Evolutionary conservation across 2,888 invertebrate species (phyloP).

Genomic region (Parascotia fuliginaria): DNA sequence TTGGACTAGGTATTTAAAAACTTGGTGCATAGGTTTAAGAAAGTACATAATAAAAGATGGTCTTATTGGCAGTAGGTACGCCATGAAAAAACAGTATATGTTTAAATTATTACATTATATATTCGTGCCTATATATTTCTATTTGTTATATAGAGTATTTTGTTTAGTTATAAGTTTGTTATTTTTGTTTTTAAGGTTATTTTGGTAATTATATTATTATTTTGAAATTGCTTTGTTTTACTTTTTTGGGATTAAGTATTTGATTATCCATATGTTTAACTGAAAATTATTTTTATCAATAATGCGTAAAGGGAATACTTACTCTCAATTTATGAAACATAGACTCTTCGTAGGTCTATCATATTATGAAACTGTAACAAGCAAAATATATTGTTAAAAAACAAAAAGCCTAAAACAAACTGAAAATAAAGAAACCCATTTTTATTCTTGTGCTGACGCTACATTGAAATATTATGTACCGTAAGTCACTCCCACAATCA

Average conservation of each 20-base stretch:
- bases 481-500: no score
- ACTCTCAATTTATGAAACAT: no score
- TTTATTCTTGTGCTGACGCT: no score
- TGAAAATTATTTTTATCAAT: no score
- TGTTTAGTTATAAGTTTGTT: constrained; percentile 3
- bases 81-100: constrained; percentile 27
- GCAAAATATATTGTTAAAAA: no score
- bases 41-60: constrained; percentile 50
- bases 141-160: constrained; percentile 13
- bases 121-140: constrained; percentile 5
- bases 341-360: no score
- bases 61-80: constrained; percentile 27
- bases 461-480: no score
- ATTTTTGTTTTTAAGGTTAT: background rate
- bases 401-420: no score
- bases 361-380: no score
- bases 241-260: background rate
- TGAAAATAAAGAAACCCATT: no score
- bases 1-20: constrained; percentile 31
- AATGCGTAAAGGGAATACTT: no score
- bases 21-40: constrained; percentile 45
- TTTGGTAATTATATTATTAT: background rate
- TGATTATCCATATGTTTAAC: background rate
- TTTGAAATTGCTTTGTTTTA: background rate
- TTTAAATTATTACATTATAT: constrained; percentile 19